Percentiles rank a stretch among this genome's conserved stretches.
These are phyloP conservation scores for Thamnaconus septentrionalis DNA, from an alignment of 2,113 vertebrate species.

Conservation along the genomic window DNA sequence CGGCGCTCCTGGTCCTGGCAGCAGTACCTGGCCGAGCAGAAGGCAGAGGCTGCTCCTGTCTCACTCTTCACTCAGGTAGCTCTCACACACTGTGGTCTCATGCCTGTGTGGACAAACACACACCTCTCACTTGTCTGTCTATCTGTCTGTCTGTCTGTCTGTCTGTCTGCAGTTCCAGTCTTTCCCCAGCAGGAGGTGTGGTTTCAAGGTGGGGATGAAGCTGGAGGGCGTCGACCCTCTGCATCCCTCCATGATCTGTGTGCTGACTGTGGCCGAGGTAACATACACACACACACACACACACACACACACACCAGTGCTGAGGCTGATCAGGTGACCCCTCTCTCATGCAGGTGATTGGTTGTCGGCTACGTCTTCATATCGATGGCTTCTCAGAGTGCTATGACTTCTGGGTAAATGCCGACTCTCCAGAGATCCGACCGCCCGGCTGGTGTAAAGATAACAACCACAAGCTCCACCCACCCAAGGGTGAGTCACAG, in stretches of 20 bases:
- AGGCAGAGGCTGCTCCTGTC: conserved; percentile 61
- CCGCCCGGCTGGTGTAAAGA: conserved; percentile 72
- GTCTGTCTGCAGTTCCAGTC: conserved; percentile 64
- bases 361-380: conserved; percentile 75
- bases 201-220: conserved; percentile 77
- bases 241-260: conserved; percentile 79
- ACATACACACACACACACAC: conserved; percentile 10
- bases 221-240: conserved; percentile 76
- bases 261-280: conserved; percentile 78
- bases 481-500: conserved; percentile 71
- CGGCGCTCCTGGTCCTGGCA: conserved; percentile 73
- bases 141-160: conserved; percentile 7
- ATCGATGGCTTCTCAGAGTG: conserved; percentile 78
- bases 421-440: conserved; percentile 71
- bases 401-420: conserved; percentile 81
- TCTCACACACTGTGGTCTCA: neutral
- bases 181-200: conserved; percentile 54
- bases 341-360: conserved; percentile 68
- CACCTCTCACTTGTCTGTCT: neutral
- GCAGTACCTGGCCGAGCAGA: conserved; percentile 72
- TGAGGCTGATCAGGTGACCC: neutral
- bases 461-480: conserved; percentile 73
- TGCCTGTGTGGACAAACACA: neutral
- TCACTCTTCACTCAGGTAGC: conserved; percentile 72
- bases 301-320: neutral